Conservation (phyloP, 2,888 invertebrate genomes). For the Brenthis ino region DNA sequence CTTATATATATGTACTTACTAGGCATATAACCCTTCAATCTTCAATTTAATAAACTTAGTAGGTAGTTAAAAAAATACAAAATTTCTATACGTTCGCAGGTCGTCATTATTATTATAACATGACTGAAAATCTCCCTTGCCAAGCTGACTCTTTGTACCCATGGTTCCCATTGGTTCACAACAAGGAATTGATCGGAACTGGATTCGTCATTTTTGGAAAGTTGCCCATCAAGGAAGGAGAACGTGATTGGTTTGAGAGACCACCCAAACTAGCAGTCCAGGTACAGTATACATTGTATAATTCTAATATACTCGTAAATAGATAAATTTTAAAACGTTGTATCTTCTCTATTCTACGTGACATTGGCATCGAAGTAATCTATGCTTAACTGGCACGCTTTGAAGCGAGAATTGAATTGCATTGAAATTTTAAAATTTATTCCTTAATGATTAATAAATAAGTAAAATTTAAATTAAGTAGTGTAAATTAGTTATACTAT, state of each 20-base stretch:
- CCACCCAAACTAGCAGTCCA: slow-evolving; percentile 42
- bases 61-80: slow-evolving; percentile 3
- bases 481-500: no score
- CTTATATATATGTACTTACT: no score
- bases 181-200: slow-evolving; percentile 46
- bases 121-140: slow-evolving; percentile 46
- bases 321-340: no score
- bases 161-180: slow-evolving; percentile 54
- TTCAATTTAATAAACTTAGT: neutral
- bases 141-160: slow-evolving; percentile 44
- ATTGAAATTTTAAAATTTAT: no score
- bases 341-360: no score
- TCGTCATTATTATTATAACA: slow-evolving; percentile 58
- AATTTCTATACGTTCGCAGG: slow-evolving; percentile 42
- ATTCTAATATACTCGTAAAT: no score
- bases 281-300: slow-evolving; percentile 39
- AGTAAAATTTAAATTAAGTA: no score
- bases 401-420: no score
- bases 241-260: slow-evolving; percentile 51
- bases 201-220: slow-evolving; percentile 48
- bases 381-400: no score
- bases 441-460: no score
- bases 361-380: no score
- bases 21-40: no score
- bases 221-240: slow-evolving; percentile 33